Evolutionary conservation across 2,888 invertebrate species (phyloP), one percentile per base, ranked within the genome.

Genomic region (Molanna angustata): DNA sequence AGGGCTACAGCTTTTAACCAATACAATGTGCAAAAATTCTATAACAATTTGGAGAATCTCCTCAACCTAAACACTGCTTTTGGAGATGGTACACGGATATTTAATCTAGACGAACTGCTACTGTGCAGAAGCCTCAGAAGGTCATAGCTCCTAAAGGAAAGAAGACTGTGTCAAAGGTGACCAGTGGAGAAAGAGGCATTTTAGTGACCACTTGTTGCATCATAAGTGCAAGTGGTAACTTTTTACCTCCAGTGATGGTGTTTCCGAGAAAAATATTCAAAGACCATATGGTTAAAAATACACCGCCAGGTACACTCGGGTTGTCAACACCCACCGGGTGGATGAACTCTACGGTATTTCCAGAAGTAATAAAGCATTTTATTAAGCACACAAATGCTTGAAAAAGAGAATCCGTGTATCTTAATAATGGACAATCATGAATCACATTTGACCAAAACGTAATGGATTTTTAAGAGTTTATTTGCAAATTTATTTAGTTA

Each of bases 271-370:
- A 52, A 31, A 56, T 52, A 52, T 56, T 59, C 49, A 61, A 60
- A 54, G 53, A 47, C 40, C 54, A 61, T 52, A 67, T 67, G 63
- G 43, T 66, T 7, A 52, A 37, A 39, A 66, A 63, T 19, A 66
- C 67, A 37, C 67, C 67, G 37, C 41, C 66, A 49, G 69, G 66
- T 9, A 66, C 67, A 20, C 57, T 69, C 51, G 68, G 67, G 14
- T 59, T 68, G 27, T 67, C 66, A 13, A 62, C 60, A 51, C 60
- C 59, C 43, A 60, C 63, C 19, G 68, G 69, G 9, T 69, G 67
- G 67, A 68, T 68, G 66, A 68, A 62, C 48, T 46, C 61, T 3
- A 63, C 65, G 44, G 46, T 65, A 4, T 69, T 69, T 57, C 46
- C 65, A 22, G 43, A 64, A 51, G 63, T 65, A 16, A 63, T 69